phyloP scores from a whole-genome alignment of 2,113 vertebrate species.

The Psophia crepitans region DNA sequence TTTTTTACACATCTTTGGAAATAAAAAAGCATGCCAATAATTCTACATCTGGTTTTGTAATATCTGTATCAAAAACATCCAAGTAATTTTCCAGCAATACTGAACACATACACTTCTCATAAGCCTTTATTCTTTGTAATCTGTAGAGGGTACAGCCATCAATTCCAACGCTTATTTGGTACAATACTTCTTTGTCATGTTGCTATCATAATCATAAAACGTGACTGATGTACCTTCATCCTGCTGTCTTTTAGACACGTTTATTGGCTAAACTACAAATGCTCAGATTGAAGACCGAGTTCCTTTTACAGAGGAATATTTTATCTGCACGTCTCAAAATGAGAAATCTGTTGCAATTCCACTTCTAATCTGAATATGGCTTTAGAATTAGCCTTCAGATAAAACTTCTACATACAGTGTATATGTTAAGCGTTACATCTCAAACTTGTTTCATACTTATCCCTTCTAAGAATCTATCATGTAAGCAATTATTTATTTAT shows the following conservation, averaged over 20 bases:
- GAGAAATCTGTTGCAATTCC: background rate
- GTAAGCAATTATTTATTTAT: background rate
- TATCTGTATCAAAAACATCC: background rate
- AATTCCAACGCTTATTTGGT: slow-evolving; percentile 4
- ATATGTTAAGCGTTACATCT: background rate
- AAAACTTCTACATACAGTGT: background rate
- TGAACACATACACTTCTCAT: background rate
- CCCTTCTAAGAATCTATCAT: background rate
- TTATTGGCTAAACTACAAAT: slow-evolving; percentile 25
- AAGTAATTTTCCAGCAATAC: background rate
- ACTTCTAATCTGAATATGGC: background rate
- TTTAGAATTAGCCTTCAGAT: background rate
- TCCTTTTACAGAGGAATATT: slow-evolving; percentile 4
- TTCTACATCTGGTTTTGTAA: background rate
- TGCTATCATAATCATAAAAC: background rate
- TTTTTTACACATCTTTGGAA: background rate
- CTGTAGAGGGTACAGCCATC: background rate
- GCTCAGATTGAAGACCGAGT: background rate
- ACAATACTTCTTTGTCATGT: background rate
- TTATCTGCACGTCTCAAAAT: background rate
- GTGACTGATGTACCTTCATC: slow-evolving; percentile 11
- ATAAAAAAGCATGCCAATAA: background rate
- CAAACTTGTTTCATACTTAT: background rate
- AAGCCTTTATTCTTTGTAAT: background rate
- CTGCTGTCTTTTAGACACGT: background rate